Base-by-base conservation (phyloP, 2,888 invertebrate species). In the Spatulosminthurus flaviceps region DNA sequence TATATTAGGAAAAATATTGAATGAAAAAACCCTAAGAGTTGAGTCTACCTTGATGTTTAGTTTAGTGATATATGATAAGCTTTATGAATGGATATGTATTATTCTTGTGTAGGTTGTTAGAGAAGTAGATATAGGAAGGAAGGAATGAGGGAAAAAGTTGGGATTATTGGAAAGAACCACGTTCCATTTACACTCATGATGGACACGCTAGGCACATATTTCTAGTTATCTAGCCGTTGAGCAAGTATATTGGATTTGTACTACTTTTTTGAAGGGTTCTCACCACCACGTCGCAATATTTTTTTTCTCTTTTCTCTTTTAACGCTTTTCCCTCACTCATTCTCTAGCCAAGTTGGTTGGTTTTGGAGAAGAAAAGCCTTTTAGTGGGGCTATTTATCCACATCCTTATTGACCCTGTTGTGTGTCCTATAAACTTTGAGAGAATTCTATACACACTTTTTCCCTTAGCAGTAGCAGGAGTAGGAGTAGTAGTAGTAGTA, bases 261-360 rank as follows among this genome's bases (percentile, higher is more conserved):
- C 72, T 42, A 72, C n/a, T n/a, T 42, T 72, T 72, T 72, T 43
- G 28, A 26, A 43, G 22, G 24, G 24, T 51, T 72, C 51, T 28
- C 4, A 51, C 29, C 26, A 7, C 24, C 72, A 72, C 72, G 51
- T 72, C n/a, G 21, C 22, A 29, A 71, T 71, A 71, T 71, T 29
- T 69, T 24, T 26, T n/a, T n/a, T n/a, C n/a, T n/a, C n/a, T n/a
- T n/a, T n/a, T n/a, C n/a, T n/a, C 19, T 41, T 70, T 7, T 4
- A 34, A 34, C 5, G 9, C 4, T 34, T 34, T 9, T 9, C 34
- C 34, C 34, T 9, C 16, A 5, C 16, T 13, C 5, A n/a, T 16
- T 51, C 51, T 11, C n/a, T 51, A n/a, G n/a, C 51, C 51, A 51
- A 19, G n/a, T 4, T 11, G 16, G 51, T 51, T 51, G 51, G n/a